Evolutionary conservation across 1,140 invertebrate genomes (phyloP).

Genomic region (Leptopilina clavipes): DNA sequence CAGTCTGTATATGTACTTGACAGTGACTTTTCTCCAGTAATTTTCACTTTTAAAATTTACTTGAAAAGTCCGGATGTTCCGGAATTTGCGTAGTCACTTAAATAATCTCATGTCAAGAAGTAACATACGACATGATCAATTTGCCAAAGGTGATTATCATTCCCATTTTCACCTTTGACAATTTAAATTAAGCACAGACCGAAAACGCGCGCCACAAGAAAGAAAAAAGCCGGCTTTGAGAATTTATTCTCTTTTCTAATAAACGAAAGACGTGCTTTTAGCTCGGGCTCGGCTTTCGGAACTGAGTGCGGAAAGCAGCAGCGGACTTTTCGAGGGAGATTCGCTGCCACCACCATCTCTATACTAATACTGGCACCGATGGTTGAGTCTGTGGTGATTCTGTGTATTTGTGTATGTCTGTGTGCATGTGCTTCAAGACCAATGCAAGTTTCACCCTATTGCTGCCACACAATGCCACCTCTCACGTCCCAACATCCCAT

Average conservation of each 20-base stretch:
- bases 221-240: background rate
- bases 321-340: conserved; percentile 62
- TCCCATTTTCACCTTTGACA: background rate
- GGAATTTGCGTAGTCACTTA: background rate
- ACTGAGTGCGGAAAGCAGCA: conserved; percentile 59
- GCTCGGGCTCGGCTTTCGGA: conserved; percentile 61
- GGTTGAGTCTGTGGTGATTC: conserved; percentile 47
- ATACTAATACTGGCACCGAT: conserved; percentile 51
- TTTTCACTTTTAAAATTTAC: conserved; percentile 1
- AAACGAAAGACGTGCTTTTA: conserved; percentile 43
- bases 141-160: conserved; percentile 8
- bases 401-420: background rate
- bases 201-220: background rate
- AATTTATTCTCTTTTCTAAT: background rate
- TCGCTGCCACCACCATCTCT: conserved; percentile 45
- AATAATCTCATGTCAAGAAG: background rate
- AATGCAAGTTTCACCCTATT: conserved; percentile 40
- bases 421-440: conserved; percentile 41
- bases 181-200: background rate
- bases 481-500: conserved; percentile 46
- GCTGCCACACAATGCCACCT: conserved; percentile 43
- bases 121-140: background rate
- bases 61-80: background rate
- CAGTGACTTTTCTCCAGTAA: conserved; percentile 5
- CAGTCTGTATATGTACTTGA: background rate